A percentile compares a stretch with the other conserved stretches of the same genome.
Conservation (phyloP, 2,797 vertebrate genomes). For the Dendrocincla tyrannina region DNA sequence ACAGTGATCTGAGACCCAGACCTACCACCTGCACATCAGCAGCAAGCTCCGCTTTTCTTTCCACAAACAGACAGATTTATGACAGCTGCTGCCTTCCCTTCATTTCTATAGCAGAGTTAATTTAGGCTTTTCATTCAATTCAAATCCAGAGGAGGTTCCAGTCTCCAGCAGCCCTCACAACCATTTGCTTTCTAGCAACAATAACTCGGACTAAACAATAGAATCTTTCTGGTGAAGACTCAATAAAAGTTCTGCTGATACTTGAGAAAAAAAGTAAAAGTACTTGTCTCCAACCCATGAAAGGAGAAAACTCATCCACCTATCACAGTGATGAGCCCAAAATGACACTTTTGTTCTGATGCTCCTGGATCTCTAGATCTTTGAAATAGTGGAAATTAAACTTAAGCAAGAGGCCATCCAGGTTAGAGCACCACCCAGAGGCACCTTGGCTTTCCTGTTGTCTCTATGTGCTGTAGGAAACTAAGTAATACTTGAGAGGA, state of each 20-base stretch:
- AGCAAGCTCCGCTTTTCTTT: background rate
- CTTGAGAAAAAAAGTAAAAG: background rate
- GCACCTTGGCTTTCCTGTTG: background rate
- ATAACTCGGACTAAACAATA: slow-evolving; percentile 16
- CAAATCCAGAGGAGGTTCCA: slow-evolving; percentile 15
- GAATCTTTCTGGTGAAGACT: background rate
- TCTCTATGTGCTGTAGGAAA: background rate
- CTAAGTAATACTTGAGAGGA: background rate
- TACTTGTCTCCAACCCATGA: background rate
- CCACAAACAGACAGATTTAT: slow-evolving; percentile 13
- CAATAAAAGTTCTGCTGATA: slow-evolving; percentile 10
- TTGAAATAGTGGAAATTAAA: background rate
- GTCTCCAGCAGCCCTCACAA: background rate
- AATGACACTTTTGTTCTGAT: background rate
- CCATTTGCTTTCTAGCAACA: slow-evolving; percentile 6
- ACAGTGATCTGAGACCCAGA: background rate
- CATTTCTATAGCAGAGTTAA: slow-evolving; percentile 31
- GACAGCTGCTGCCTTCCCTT: slow-evolving; percentile 28
- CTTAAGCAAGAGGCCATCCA: too few species aligned
- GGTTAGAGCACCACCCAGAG: background rate
- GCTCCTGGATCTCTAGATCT: background rate
- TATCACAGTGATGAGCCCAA: background rate
- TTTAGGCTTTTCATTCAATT: slow-evolving; percentile 24
- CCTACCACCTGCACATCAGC: background rate
- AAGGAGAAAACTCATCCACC: background rate